A percentile compares a stretch with the other conserved stretches of the same genome.
Conservation (phyloP, 2,888 invertebrate genomes). For the Pseudococcus longispinus region DNA sequence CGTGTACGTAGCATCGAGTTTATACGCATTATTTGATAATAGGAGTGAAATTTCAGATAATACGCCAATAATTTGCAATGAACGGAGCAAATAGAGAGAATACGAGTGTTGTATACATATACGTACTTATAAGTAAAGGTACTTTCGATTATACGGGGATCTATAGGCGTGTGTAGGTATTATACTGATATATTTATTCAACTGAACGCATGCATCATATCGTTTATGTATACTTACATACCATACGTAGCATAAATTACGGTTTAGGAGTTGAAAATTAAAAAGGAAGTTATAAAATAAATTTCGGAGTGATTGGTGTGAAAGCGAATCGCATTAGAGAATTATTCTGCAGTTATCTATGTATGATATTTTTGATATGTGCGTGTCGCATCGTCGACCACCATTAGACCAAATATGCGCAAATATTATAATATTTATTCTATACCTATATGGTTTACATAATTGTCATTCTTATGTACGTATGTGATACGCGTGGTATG, state of each 20-base stretch:
- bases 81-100: background rate
- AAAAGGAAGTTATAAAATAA: conserved; percentile 28
- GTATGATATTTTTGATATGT: background rate
- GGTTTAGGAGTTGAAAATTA: conserved; percentile 31
- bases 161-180: background rate
- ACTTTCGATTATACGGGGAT: background rate
- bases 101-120: background rate
- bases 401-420: background rate
- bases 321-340: conserved; percentile 37
- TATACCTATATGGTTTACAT: background rate
- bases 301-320: conserved; percentile 20
- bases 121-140: no score
- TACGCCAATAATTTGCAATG: conserved; percentile 33
- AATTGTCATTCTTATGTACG: background rate
- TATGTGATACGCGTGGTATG: background rate
- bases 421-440: background rate
- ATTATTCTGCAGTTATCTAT: background rate
- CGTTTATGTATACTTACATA: no score
- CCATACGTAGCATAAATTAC: conserved; percentile 12
- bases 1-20: background rate
- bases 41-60: conserved; percentile 38
- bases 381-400: background rate
- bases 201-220: background rate
- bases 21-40: conserved; percentile 26
- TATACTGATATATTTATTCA: conserved; percentile 6